Conservation (phyloP, 2,888 invertebrate species). For the Xylophagus ater region DNA sequence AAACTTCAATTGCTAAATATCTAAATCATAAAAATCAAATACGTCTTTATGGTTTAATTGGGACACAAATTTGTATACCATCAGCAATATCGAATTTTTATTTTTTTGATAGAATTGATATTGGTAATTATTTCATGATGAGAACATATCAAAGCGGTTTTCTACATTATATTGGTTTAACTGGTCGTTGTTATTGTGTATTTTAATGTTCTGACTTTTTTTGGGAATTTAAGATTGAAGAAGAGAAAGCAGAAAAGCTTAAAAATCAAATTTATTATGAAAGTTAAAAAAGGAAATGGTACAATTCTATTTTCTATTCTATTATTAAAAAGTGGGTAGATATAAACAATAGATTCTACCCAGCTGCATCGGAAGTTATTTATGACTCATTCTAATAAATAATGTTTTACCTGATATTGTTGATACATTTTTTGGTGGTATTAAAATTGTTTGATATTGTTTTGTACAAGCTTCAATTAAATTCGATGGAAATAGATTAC, state of each 20-base stretch:
- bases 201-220: slow-evolving; percentile 35
- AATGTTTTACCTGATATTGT: too few species aligned
- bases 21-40: slow-evolving; percentile 42
- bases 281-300: slow-evolving; percentile 3
- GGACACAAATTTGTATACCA: slow-evolving; percentile 62
- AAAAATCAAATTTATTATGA: too few species aligned
- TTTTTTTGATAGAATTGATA: slow-evolving; percentile 65
- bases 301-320: background rate
- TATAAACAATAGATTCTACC: too few species aligned
- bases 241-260: too few species aligned
- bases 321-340: background rate
- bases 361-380: too few species aligned
- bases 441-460: slow-evolving; percentile 39
- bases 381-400: too few species aligned
- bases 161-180: slow-evolving; percentile 30
- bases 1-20: slow-evolving; percentile 36
- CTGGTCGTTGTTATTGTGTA: slow-evolving; percentile 35
- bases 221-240: slow-evolving; percentile 5
- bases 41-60: slow-evolving; percentile 55
- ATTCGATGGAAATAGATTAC: slow-evolving; percentile 80
- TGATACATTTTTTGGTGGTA: slow-evolving; percentile 22
- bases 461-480: slow-evolving; percentile 68
- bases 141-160: slow-evolving; percentile 41
- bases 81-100: slow-evolving; percentile 81
- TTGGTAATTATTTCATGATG: slow-evolving; percentile 60